A percentile compares a stretch with the other conserved stretches of the same genome.
Evolutionary conservation across 2,888 invertebrate species (phyloP).

Genomic region (Drosophila emarginata): DNA sequence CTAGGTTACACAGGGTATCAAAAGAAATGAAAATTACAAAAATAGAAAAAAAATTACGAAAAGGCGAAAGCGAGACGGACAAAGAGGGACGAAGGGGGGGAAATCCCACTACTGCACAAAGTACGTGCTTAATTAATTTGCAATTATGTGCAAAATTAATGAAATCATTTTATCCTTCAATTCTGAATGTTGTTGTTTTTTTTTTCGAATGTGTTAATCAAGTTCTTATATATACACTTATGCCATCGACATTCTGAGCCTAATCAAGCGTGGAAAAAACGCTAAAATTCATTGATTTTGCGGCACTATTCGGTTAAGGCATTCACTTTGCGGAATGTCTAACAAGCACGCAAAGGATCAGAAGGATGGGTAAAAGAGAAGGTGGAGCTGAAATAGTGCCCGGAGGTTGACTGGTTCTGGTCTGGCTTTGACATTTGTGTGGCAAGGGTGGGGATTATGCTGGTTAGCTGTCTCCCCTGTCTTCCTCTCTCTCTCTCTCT

Average conservation of each 20-base stretch:
- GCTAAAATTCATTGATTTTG: slow-evolving; percentile 77
- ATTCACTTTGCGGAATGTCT: slow-evolving; percentile 49
- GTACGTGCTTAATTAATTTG: slow-evolving; percentile 63
- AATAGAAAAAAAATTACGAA: background rate
- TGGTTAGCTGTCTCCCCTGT: slow-evolving; percentile 40
- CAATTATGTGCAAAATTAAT: slow-evolving; percentile 75
- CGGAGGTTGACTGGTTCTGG: slow-evolving; percentile 4
- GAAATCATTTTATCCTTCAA: slow-evolving; percentile 65
- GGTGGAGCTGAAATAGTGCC: background rate
- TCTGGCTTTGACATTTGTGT: slow-evolving; percentile 60
- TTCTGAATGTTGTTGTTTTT: slow-evolving; percentile 2
- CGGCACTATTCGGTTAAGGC: slow-evolving; percentile 65
- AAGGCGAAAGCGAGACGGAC: background rate
- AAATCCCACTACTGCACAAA: background rate
- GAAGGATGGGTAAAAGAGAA: background rate
- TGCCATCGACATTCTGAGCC: slow-evolving; percentile 17
- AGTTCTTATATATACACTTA: slow-evolving; percentile 25
- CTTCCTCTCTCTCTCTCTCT: background rate
- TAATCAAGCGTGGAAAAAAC: slow-evolving; percentile 64
- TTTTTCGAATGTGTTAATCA: slow-evolving; percentile 60
- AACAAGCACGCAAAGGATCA: slow-evolving; percentile 60
- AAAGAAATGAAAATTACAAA: background rate
- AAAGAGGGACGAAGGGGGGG: background rate
- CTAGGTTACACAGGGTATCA: background rate
- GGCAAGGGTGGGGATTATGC: slow-evolving; percentile 40